Conservation (phyloP, 92 coral and sea anemone genomes). For the Pocillopora meandrina region DNA sequence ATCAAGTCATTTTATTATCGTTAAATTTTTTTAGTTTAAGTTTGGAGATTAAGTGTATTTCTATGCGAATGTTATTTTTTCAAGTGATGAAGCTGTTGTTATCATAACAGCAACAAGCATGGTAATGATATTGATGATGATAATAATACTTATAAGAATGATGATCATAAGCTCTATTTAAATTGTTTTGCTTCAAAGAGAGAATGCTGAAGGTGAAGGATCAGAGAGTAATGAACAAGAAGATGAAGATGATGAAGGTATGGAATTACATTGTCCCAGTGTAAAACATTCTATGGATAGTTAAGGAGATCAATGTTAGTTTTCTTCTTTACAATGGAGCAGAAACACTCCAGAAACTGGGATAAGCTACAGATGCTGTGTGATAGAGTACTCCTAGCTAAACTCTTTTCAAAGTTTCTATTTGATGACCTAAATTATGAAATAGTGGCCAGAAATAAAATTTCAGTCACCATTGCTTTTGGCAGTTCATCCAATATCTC, state of each 20-base stretch:
- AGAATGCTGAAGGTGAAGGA: constrained; percentile 74
- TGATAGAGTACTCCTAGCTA: background rate
- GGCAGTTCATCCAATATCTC: too few relatives aligned
- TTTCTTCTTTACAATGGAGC: background rate
- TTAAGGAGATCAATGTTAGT: background rate
- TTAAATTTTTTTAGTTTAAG: too few relatives aligned
- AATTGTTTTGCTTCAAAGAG: constrained; percentile 50
- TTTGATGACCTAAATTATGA: too few relatives aligned
- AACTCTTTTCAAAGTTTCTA: background rate
- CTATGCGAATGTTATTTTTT: too few relatives aligned
- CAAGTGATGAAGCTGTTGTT: too few relatives aligned
- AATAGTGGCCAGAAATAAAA: background rate
- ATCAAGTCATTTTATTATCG: too few relatives aligned
- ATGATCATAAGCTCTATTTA: background rate
- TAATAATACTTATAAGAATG: background rate
- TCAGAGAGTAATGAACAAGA: constrained; percentile 77
- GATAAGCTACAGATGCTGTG: background rate
- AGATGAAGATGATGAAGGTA: constrained; percentile 85
- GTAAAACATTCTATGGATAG: background rate
- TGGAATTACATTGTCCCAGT: background rate
- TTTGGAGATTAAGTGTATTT: too few relatives aligned
- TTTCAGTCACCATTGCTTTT: too few relatives aligned
- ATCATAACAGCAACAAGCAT: too few relatives aligned
- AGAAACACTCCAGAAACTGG: background rate
- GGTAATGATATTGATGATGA: too few relatives aligned